Conservation (phyloP, 1,140 invertebrate genomes). For the Asbolus verrucosus region DNA sequence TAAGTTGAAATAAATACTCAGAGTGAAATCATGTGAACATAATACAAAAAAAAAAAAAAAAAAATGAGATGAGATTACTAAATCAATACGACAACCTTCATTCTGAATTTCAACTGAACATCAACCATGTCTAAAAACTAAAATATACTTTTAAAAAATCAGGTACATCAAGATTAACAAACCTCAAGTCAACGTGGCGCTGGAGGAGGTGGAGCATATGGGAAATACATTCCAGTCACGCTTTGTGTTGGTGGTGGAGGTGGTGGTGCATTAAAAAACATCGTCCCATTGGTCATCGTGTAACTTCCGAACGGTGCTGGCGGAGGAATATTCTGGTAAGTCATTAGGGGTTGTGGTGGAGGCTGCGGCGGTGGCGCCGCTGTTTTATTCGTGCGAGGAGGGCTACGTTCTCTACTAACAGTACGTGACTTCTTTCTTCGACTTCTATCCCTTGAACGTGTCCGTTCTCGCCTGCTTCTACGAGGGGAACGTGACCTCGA, state of each 20-base stretch:
- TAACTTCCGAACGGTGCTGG: constrained; percentile 54
- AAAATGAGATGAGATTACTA: constrained; percentile 3
- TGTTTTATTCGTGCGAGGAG: constrained; percentile 16
- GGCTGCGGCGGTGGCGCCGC: constrained; percentile 3
- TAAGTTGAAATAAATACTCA: not conserved
- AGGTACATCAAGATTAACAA: not conserved
- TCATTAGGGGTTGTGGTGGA: constrained; percentile 47
- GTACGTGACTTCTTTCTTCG: constrained; percentile 48
- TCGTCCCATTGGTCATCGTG: constrained; percentile 57
- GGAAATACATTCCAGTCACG: constrained; percentile 54
- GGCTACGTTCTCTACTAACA: constrained; percentile 28
- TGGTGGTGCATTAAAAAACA: constrained; percentile 60
- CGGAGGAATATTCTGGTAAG: constrained; percentile 56
- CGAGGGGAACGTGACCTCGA: constrained; percentile 55
- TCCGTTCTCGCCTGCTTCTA: constrained; percentile 51
- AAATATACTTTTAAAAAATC: not conserved
- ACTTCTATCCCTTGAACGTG: constrained; percentile 52
- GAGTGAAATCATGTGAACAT: constrained; percentile 20
- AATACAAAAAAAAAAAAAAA: constrained; percentile 2
- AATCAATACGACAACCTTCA: constrained; percentile 11
- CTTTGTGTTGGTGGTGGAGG: constrained; percentile 58
- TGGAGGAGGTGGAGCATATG: constrained; percentile 59
- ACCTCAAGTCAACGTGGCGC: constrained; percentile 54
- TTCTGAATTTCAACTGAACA: not conserved
- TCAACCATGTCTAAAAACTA: constrained; percentile 3